phyloP scores from a whole-genome alignment of 2,797 vertebrate species.

The Echiichthys vipera region DNA sequence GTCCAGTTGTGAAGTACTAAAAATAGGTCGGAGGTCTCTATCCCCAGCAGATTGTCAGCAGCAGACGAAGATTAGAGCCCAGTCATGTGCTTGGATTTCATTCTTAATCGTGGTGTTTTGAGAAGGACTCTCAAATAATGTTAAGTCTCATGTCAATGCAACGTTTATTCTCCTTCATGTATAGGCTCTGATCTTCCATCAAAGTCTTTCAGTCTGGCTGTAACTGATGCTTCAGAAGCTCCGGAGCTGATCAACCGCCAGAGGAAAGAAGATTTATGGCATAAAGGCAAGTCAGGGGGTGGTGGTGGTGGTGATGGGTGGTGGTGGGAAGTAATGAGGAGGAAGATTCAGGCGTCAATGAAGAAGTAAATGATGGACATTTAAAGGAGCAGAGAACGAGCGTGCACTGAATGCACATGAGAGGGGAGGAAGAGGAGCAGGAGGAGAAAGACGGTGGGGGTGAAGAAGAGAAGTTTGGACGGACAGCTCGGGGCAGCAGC shows the following conservation, averaged over 20 bases:
- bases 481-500: not conserved
- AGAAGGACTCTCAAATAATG: not conserved
- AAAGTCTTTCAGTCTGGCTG: not conserved
- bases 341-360: constrained; percentile 25
- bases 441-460: not conserved
- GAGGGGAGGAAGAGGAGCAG: not conserved
- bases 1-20: not conserved
- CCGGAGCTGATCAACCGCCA: not conserved
- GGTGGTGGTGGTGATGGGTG: no score
- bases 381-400: not conserved
- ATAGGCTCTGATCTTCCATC: not conserved
- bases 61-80: constrained; percentile 3
- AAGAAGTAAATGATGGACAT: constrained; percentile 38
- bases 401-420: constrained; percentile 28
- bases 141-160: constrained; percentile 1
- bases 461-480: not conserved
- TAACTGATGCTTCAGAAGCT: constrained; percentile 9
- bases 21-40: not conserved
- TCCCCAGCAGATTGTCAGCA: constrained; percentile 6
- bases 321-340: constrained; percentile 29
- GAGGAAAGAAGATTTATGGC: constrained; percentile 33
- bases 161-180: not conserved
- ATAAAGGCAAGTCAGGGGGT: not conserved
- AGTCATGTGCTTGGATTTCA: not conserved
- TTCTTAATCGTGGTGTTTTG: not conserved